Base-by-base conservation (phyloP, 2,797 vertebrate species). In the Enteromius mattozi region DNA sequence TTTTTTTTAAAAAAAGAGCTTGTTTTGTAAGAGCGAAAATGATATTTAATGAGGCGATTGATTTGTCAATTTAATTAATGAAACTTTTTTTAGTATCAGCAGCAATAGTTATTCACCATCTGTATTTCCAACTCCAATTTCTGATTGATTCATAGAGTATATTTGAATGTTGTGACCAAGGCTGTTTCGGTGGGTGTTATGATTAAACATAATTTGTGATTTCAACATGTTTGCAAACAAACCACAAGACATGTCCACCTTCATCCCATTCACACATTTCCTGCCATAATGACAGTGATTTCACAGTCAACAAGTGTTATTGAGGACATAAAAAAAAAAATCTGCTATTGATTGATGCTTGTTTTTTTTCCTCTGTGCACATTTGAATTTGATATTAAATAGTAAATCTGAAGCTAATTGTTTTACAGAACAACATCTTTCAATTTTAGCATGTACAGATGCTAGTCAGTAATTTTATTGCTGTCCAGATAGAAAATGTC, bases 301-400 rank as follows among this genome's bases (percentile, higher is more conserved):
- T 86, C 86, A 81, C 27, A 80, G 71, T 70, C 66, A 68, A 54
- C 65, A 72, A 68, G 71, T 54, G 75, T 75, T 75, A 71, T 76
- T n/a, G 66, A 61, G 81, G 65, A 85, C 72, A 74, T 59, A 4
- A 42, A 30, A 47, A 45, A 51, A 79, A 72, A 66, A 24, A 61
- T 40, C 40, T 45, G 69, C 42, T 49, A 59, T 86, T 70, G 37
- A 59, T 76, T 54, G 37, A 61, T 13, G 33, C 45, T 21, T 42
- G 40, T 24, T 51, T 42, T n/a, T 61, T 16, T 10, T 1, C 4
- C 12, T 68, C 30, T 75, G 5, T 45, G 35, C 24, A 16, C 8
- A 10, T 42, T 84, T 90, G 21, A 4, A 59, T 88, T 33, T 87
- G 83, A 87, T 85, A 86, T 90, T 92, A 54, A 89, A 87, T n/a